Evolutionary conservation across 1,140 invertebrate species (phyloP).

Genomic region (Limonius californicus): DNA sequence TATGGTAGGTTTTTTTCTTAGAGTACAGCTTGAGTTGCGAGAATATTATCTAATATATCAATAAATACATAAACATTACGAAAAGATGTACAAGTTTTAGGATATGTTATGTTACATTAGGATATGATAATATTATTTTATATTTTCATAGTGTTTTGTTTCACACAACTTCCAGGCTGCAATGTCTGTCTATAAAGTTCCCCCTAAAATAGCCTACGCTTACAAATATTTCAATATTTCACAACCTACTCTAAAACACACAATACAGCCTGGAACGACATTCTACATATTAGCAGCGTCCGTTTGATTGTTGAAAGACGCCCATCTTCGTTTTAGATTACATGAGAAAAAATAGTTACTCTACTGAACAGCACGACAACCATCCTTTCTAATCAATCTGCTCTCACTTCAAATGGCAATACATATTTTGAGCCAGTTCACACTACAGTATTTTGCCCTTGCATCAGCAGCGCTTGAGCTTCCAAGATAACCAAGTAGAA

Average conservation of each 20-base stretch:
- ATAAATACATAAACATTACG: background rate
- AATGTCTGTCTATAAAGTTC: constrained; percentile 17
- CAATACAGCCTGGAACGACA: background rate
- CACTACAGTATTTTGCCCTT: no score
- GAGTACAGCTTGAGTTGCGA: constrained; percentile 44
- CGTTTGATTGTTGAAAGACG: background rate
- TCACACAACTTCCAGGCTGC: background rate
- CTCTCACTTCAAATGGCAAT: constrained; percentile 57
- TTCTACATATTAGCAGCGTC: constrained; percentile 45
- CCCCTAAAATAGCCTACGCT: constrained; percentile 48
- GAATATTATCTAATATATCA: background rate
- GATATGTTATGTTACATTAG: background rate
- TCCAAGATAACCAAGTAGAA: background rate
- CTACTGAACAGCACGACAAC: background rate
- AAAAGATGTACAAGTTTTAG: background rate
- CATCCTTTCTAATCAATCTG: background rate
- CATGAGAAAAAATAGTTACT: background rate
- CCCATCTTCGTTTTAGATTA: background rate
- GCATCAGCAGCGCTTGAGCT: background rate
- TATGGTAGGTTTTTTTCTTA: no score
- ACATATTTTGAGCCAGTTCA: background rate
- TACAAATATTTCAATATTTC: constrained; percentile 55
- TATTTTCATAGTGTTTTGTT: constrained; percentile 45
- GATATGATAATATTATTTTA: background rate
- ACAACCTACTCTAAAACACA: background rate